These are phyloP conservation scores for Semaprochilodus insignis DNA, from an alignment of 2,797 vertebrate genomes.

Conservation along the genomic window DNA sequence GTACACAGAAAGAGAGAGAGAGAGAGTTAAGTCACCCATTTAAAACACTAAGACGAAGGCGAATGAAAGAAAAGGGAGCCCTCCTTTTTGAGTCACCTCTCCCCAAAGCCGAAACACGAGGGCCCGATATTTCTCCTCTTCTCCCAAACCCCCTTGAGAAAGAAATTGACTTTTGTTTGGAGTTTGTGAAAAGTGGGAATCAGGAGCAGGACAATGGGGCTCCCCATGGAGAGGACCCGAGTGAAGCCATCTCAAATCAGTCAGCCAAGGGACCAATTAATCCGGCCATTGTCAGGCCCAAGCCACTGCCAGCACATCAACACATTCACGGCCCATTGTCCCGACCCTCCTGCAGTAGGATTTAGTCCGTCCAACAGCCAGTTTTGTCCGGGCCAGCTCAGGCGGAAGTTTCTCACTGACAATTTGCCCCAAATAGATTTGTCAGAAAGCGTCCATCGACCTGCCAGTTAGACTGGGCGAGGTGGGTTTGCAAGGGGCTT, in stretches of 20 bases:
- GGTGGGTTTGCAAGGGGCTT: slow-evolving; percentile 44
- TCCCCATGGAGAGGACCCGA: slow-evolving; percentile 96
- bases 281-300: slow-evolving; percentile 98
- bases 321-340: slow-evolving; percentile 98
- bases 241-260: slow-evolving; percentile 99
- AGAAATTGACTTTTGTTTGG: slow-evolving; percentile 99
- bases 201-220: slow-evolving; percentile 99
- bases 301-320: slow-evolving; percentile 97
- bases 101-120: slow-evolving; percentile 83
- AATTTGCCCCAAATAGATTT: slow-evolving; percentile 99
- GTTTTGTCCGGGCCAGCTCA: slow-evolving; percentile 99
- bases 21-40: slow-evolving; percentile 61
- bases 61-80: slow-evolving; percentile 75
- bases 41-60: slow-evolving; percentile 63
- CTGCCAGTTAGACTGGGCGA: slow-evolving; percentile 60
- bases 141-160: slow-evolving; percentile 86
- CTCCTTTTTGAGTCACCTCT: slow-evolving; percentile 86
- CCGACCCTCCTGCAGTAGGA: slow-evolving; percentile 97
- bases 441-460: slow-evolving; percentile 92
- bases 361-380: slow-evolving; percentile 99
- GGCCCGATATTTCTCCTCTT: slow-evolving; percentile 85
- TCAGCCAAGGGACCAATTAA: slow-evolving; percentile 99
- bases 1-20: slow-evolving; percentile 45
- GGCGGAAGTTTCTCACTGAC: slow-evolving; percentile 99
- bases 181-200: slow-evolving; percentile 99